Evolutionary conservation across 2,113 vertebrate genomes (phyloP).

Genomic region (Gymnarchus niloticus): DNA sequence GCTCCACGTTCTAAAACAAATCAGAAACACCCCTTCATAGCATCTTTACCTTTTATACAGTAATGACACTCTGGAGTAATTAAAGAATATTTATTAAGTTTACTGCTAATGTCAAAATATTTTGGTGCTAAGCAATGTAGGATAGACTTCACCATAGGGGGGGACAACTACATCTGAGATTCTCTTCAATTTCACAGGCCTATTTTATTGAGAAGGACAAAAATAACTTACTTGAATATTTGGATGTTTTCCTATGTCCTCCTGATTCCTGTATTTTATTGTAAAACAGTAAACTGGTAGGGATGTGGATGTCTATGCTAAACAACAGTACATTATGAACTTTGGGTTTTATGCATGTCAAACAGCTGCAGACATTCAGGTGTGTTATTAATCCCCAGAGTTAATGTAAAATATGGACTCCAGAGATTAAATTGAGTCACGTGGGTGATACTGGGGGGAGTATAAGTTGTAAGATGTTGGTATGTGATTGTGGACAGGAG

Average conservation of each 20-base stretch:
- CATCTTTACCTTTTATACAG: too few relatives aligned
- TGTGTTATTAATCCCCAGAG: not conserved
- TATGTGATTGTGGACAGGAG: not conserved
- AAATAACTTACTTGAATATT: not conserved
- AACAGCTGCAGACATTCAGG: not conserved
- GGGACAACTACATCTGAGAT: not conserved
- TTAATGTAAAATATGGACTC: not conserved
- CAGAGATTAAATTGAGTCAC: not conserved
- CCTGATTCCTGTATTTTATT: not conserved
- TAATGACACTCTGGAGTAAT: not conserved
- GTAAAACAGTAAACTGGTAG: not conserved
- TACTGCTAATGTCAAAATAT: not conserved
- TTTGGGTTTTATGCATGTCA: not conserved
- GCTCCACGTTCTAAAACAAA: conserved; percentile 17
- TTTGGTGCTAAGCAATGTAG: not conserved
- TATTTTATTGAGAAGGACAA: too few relatives aligned
- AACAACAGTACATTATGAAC: not conserved
- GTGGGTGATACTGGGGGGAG: not conserved
- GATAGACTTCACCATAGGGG: too few relatives aligned
- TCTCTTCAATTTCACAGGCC: too few relatives aligned
- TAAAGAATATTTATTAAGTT: not conserved
- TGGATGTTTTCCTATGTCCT: too few relatives aligned
- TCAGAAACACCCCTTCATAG: not conserved
- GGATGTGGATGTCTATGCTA: not conserved
- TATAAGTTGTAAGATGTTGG: not conserved